Base-by-base conservation (phyloP, 2,888 invertebrate genomes). In the Drosophila paucipuncta region DNA sequence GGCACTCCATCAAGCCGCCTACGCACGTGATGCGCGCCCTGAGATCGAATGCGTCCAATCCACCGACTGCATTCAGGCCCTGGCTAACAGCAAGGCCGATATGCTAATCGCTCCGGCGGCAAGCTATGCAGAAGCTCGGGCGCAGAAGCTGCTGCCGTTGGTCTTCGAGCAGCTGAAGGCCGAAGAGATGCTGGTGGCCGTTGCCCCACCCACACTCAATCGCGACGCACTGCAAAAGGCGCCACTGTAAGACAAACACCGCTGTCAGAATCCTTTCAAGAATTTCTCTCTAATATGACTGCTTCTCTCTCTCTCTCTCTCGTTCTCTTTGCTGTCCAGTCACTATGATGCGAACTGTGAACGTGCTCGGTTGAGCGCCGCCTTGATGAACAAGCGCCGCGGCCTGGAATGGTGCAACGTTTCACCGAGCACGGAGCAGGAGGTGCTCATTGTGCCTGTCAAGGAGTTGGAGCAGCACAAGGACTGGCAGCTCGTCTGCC, bases 1-100 rank as follows among this genome's bases (percentile, higher is more conserved):
- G 18, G 95, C 95, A 0, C 94, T 98, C 90, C 94, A 95, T 0
- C 94, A 94, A 70, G 96, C 96, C 37, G 96, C 97, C 0, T 96
- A 95, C 92, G 96, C 97, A 4, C 94, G 97, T 66, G 96, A 97
- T 88, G 95, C 97, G 50, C 94, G 97, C 9, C 98, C 98, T 0
- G 95, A 95, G 79, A 94, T 98, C 57, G 96, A 96, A 89, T 98
- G 98, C 91, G 95, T 96, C 52, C 94, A 95, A 47, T 94, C 94
- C 33, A 94, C 95, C 55, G 95, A 95, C 53, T 94, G 93, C 49
- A 73, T 92, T 33, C 78, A 89, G 61, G 87, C 91, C 7, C 82
- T 93, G 25, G 75, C 85, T 47, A 83, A 82, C 31, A 68, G 63
- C 43, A 87, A 92, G 65, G 92, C 92, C 6, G 93, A 93, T 79